These are phyloP conservation scores for Leptobrachium leishanense DNA, from an alignment of 2,113 vertebrate species.

Conservation along the genomic window DNA sequence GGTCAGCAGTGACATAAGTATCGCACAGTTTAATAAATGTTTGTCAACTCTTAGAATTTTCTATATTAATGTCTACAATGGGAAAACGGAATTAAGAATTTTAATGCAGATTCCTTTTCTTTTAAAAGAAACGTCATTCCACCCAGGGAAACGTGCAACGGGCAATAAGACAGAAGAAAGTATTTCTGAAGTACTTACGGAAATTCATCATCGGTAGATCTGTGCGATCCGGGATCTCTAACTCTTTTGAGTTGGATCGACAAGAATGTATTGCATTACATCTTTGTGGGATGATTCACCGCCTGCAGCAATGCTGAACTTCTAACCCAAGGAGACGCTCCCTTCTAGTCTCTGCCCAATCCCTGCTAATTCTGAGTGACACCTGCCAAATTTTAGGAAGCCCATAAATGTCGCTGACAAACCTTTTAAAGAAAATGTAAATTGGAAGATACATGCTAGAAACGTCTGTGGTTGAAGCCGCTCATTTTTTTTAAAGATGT, in stretches of 20 bases:
- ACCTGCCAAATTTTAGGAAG: conserved; percentile 13
- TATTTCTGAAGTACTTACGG: conserved; percentile 16
- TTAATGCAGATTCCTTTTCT: too few relatives aligned
- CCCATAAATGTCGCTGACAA: neutral
- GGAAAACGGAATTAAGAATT: too few relatives aligned
- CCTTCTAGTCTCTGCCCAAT: conserved; percentile 19
- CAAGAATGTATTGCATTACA: neutral
- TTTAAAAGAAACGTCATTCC: too few relatives aligned
- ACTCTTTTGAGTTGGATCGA: neutral
- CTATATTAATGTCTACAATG: too few relatives aligned
- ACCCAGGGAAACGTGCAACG: neutral
- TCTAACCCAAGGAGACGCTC: conserved; percentile 2
- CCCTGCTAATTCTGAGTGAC: neutral
- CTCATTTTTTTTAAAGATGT: too few relatives aligned
- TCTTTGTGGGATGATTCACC: conserved; percentile 18
- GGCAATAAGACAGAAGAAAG: neutral
- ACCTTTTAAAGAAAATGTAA: too few relatives aligned
- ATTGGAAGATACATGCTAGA: too few relatives aligned
- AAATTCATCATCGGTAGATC: conserved; percentile 24
- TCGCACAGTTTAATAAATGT: too few relatives aligned
- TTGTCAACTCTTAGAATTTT: too few relatives aligned
- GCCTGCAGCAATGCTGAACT: neutral
- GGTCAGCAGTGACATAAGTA: too few relatives aligned
- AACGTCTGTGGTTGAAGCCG: too few relatives aligned
- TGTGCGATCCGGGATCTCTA: neutral